Evolutionary conservation across 2,888 invertebrate genomes (phyloP), one percentile per base, ranked within the genome.

Genomic region (Arrhopalites spinosus): DNA sequence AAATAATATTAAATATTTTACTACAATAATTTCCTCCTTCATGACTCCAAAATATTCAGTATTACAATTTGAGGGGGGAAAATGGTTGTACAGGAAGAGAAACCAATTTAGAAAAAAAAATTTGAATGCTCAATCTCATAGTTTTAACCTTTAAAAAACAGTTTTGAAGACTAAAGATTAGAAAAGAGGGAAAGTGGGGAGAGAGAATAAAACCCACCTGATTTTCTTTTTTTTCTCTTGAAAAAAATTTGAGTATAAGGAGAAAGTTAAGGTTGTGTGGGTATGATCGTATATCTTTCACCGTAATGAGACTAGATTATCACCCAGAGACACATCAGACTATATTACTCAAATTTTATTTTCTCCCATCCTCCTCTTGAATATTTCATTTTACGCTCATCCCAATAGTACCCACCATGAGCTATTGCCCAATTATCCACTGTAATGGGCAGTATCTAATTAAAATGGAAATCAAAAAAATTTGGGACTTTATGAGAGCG

Each of bases 401-500:
- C 36, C 61, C 70, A 30, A 43, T 59, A 61, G 70, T 23, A 66
- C n/a, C n/a, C 45, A 70, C 61, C 74, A 79, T 79, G 79, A 79
- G 79, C 78, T 74, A 79, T 79, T 67, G 78, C 74, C 76, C 79
- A 79, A 79, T 79, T 79, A 79, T 78, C 76, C 76, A 74, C 74
- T 76, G 75, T 79, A 79, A 79, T 79, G 79, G 79, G 68, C 75
- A 76, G 79, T 76, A 79, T 79, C 77, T 79, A 79, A 79, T 79
- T 79, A 79, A 79, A 79, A 79, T 79, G 79, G 76, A 79, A 78
- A 79, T 77, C 75, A 73, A 76, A 76, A 79, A 79, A 79, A 79
- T 78, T 79, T 74, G 70, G 74, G 68, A 71, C 77, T 78, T 78
- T 78, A 78, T 78, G 76, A 76, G 78, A 74, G 69, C 71, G 74